Percentiles rank a stretch among this genome's conserved stretches.
Conservation (phyloP, 2,888 invertebrate species). For the Stegana nigrithorax region DNA sequence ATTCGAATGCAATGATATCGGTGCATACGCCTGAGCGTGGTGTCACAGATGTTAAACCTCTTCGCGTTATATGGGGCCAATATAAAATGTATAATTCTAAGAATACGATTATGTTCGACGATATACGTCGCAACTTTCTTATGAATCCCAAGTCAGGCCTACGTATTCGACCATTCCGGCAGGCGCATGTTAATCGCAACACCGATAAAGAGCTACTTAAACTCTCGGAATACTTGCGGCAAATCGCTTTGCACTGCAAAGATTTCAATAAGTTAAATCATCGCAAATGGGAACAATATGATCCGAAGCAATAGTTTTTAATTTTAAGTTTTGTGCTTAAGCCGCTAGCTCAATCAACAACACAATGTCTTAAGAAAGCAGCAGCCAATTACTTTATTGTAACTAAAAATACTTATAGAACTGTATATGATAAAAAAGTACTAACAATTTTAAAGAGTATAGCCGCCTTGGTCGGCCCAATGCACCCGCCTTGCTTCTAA, state of each 20-base stretch:
- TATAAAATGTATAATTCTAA: constrained; percentile 87
- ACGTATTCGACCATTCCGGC: constrained; percentile 88
- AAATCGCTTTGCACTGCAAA: constrained; percentile 82
- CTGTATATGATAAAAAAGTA: background rate
- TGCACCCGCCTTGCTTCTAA: constrained; percentile 77
- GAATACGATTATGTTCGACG: constrained; percentile 99
- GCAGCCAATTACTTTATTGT: constrained; percentile 14
- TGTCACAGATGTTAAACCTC: constrained; percentile 92
- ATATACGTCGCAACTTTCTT: constrained; percentile 92
- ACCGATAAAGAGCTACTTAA: constrained; percentile 86
- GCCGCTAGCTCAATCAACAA: background rate
- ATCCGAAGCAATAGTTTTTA: constrained; percentile 44
- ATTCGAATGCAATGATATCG: constrained; percentile 94
- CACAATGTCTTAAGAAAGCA: background rate
- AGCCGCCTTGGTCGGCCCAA: constrained; percentile 74
- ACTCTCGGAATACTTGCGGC: constrained; percentile 83
- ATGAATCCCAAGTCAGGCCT: constrained; percentile 97
- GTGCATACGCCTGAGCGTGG: constrained; percentile 92
- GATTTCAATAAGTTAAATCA: constrained; percentile 90
- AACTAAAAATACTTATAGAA: background rate
- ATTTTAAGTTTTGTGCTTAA: constrained; percentile 26
- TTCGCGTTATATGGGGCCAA: constrained; percentile 97
- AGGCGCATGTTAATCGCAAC: constrained; percentile 88
- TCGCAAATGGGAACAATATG: constrained; percentile 89
- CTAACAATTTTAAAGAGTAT: constrained; percentile 51